Evolutionary conservation across 2,797 vertebrate genomes (phyloP).

Genomic region (Okamejei kenojei): DNA sequence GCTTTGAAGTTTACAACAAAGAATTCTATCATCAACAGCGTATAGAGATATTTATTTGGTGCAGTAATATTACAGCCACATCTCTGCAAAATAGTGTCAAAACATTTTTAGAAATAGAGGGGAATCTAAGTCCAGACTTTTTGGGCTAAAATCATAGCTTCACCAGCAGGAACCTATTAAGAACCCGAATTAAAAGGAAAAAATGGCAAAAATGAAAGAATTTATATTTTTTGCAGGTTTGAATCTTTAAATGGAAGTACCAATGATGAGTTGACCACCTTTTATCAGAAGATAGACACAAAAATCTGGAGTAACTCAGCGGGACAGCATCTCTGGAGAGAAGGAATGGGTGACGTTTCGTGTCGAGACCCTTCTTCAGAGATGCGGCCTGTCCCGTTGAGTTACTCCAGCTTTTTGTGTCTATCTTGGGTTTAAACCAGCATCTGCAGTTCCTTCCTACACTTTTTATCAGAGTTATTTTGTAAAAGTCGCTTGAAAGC

Average conservation of each 20-base stretch:
- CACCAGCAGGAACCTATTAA: not conserved
- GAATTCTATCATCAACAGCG: not conserved
- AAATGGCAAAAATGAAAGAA: not conserved
- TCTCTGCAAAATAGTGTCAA: not conserved
- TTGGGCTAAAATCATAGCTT: not conserved
- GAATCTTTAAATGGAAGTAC: not conserved
- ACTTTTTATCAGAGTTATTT: not conserved
- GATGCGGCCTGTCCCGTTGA: no score
- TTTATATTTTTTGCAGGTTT: not conserved
- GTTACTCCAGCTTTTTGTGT: no score
- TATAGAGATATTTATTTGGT: slow-evolving; percentile 4
- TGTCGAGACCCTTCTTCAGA: no score
- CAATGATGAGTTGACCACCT: not conserved
- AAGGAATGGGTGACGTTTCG: no score
- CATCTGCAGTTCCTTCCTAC: no score
- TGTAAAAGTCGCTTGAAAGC: not conserved
- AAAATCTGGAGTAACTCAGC: no score
- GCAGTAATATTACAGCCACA: not conserved
- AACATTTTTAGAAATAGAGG: not conserved
- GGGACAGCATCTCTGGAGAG: no score
- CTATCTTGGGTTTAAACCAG: no score
- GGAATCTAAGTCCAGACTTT: not conserved
- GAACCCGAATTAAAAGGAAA: not conserved
- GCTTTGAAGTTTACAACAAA: slow-evolving; percentile 37
- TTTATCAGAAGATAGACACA: not conserved